Base-by-base conservation (phyloP, 1,140 invertebrate genomes). In the Lysiphlebus fabarum region DNA sequence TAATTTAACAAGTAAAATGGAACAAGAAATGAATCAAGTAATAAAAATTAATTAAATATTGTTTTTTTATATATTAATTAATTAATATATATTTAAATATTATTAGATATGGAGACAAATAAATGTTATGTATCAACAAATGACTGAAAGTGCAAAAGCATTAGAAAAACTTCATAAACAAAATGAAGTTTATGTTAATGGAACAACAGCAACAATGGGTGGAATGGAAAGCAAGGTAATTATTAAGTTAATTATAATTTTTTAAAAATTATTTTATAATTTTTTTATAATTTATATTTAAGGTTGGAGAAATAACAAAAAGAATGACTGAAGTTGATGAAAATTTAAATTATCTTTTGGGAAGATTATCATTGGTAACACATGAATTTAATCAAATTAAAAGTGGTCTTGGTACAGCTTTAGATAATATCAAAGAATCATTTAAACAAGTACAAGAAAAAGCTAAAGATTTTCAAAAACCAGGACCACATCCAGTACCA, bases 331-430 rank as follows among this genome's bases (percentile, higher is more conserved):
- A 92, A 72, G 87, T 95, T 7, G 89, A 92, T 63, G 85, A 87
- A 53, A 93, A 94, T 71, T 79, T 95, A 36, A 95, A 95, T 74
- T 93, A 87, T 70, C 79, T 93, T 36, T 73, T 95, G 51, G 92
- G 92, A 5, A 81, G 88, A 56, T 72, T 95, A 36, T 89, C 87
- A 0, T 75, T 94, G 0, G 88, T 93, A 8, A 90, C 90, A 1
- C 88, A 91, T 64, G 92, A 95, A 74, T 95, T 95, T 74, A 89
- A 88, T 66, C 85, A 87, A 69, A 92, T 94, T 43, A 93, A 92
- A 70, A 82, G 78, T 7, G 89, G 88, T 0, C 77, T 92, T 0
- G 86, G 86, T 0, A 81, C 84, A 1, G 87, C 89, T 0, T 69
- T 92, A 9, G 88, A 89, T 54, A 86, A 89, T 60, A 85, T 90